phyloP scores from a whole-genome alignment of 37 sponge, comb jelly and placozoan genomes.

The Theonella swinhoei region DNA sequence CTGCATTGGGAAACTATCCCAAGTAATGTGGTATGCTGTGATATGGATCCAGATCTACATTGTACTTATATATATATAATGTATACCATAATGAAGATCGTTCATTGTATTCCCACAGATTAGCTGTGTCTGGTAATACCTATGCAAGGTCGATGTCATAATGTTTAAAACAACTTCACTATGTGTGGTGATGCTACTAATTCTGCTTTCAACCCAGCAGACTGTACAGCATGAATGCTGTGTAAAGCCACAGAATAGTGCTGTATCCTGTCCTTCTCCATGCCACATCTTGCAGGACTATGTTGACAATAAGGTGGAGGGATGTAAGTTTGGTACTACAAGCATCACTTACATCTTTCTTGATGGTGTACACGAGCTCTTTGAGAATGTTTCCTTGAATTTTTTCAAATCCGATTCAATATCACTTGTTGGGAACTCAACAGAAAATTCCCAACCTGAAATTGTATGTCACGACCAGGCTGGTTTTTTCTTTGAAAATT shows the following conservation, averaged over 20 bases:
- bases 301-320: background rate
- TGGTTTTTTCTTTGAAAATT: background rate
- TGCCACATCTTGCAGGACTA: background rate
- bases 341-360: background rate
- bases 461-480: background rate
- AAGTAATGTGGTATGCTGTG: too few relatives aligned
- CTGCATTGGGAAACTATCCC: too few relatives aligned
- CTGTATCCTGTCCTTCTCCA: background rate
- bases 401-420: background rate
- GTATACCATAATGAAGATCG: too few relatives aligned
- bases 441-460: background rate
- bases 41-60: too few relatives aligned
- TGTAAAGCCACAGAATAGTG: background rate
- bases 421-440: background rate
- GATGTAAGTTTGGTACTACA: background rate
- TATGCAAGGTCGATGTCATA: too few relatives aligned
- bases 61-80: too few relatives aligned
- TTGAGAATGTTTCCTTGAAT: background rate
- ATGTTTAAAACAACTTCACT: too few relatives aligned
- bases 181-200: too few relatives aligned
- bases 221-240: background rate
- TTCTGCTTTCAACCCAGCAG: too few relatives aligned
- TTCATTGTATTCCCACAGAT: too few relatives aligned
- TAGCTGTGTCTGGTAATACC: too few relatives aligned
- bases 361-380: background rate